phyloP scores from a whole-genome alignment of 2,797 vertebrate genomes.

The Botia almorhae region DNA sequence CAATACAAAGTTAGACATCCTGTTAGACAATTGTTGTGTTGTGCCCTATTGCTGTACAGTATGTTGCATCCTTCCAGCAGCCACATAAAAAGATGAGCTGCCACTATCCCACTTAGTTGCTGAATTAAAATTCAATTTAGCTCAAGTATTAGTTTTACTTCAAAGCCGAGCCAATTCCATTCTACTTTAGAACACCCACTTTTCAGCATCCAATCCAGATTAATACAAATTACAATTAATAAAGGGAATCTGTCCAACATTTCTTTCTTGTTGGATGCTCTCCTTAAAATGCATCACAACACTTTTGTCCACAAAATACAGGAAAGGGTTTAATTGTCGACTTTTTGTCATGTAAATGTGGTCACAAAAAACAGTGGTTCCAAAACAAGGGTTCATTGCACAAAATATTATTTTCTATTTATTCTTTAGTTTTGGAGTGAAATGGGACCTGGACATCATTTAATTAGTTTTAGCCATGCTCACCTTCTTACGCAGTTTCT shows the following conservation, averaged over 20 bases:
- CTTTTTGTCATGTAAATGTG: too few relatives aligned
- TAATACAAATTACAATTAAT: neutral
- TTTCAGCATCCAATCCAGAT: neutral
- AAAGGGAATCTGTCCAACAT: too few relatives aligned
- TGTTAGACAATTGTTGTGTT: neutral
- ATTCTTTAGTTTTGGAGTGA: neutral
- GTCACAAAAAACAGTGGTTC: too few relatives aligned
- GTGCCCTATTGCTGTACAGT: neutral
- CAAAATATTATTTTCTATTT: too few relatives aligned
- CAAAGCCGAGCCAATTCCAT: neutral
- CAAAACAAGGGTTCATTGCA: neutral
- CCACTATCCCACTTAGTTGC: too few relatives aligned
- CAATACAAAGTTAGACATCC: too few relatives aligned
- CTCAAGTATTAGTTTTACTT: neutral
- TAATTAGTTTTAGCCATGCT: constrained; percentile 9
- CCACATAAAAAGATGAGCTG: neutral
- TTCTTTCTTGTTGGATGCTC: too few relatives aligned
- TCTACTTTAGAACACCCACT: neutral
- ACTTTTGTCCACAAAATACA: too few relatives aligned
- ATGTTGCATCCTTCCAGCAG: neutral
- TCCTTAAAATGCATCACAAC: too few relatives aligned
- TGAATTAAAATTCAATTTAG: neutral
- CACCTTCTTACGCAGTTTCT: constrained; percentile 98
- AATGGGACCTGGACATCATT: neutral
- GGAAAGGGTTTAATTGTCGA: too few relatives aligned